Evolutionary conservation across 2,113 vertebrate genomes (phyloP), one percentile per base, ranked within the genome.

Genomic region (Psittacula cyanocephala): DNA sequence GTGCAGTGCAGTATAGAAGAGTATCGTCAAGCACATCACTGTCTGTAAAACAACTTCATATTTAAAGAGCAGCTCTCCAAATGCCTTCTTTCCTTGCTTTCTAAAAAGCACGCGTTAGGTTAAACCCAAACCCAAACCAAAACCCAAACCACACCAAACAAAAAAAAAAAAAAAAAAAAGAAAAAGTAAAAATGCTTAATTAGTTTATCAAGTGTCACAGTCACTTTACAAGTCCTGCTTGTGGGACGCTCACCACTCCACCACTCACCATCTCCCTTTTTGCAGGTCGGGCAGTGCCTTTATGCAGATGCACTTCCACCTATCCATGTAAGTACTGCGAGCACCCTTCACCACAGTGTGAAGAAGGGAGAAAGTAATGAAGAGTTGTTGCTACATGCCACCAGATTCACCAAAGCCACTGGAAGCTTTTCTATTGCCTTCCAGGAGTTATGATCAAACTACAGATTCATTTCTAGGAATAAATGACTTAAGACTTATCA

Each of bases 1-100:
- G 31, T 31, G 12, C 10, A 63, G 28, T 1, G 0, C 1, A 1
- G 13, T 33, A 23, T 5, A 57, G 20, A 62, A 57, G 16, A 0
- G 2, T 35, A 47, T 46, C n/a, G 80, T 74, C 47, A 64, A 75
- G 35, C 11, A 64, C 31, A 75, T 43, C 8, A 7, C 35, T 44
- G 5, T 15, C n/a, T 52, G n/a, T 77, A 15, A 63, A 63, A 46
- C 17, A 59, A 22, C 37, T 53, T 62, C 46, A 65, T 11, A 43
- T 41, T 43, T 64, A 29, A 70, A 79, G 74, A n/a, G 24, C 10
- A 69, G 16, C 3, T 77, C 27, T 29, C 72, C 53, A 76, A 52
- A 35, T 68, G 29, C 13, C 68, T 67, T 23, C 14, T 39, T 76
- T 65, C 10, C 7, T 62, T 33, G 25, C 17, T 65, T 79, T 69